phyloP scores from a whole-genome alignment of 2,797 vertebrate genomes.

The Hirundo rustica region DNA sequence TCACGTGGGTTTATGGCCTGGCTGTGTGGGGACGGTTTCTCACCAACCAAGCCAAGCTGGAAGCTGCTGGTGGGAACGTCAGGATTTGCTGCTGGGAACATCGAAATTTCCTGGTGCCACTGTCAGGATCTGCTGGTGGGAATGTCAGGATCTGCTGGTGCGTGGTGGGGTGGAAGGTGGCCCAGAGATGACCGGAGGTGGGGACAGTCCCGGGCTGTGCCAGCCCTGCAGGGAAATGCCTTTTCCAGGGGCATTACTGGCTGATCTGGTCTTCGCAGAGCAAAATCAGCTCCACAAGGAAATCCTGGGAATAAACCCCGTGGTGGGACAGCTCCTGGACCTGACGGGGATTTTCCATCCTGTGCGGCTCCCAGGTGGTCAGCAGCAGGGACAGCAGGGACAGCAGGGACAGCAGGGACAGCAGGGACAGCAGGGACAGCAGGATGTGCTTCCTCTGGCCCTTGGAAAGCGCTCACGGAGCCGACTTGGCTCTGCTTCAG shows the following conservation, averaged over 20 bases:
- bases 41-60: not conserved
- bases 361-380: not conserved
- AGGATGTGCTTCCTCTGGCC: not conserved
- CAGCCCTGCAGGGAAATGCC: not conserved
- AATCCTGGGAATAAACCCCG: constrained; percentile 2
- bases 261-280: not conserved
- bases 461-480: not conserved
- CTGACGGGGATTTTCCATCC: not conserved
- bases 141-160: not conserved
- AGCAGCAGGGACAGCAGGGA: not conserved
- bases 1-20: not conserved
- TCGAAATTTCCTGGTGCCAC: not conserved
- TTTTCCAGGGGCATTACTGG: not conserved
- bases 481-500: not conserved
- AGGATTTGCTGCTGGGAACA: not conserved
- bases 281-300: not conserved
- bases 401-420: not conserved
- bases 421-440: not conserved
- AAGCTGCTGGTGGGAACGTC: not conserved
- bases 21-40: not conserved
- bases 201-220: not conserved
- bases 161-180: not conserved
- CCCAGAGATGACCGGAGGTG: not conserved
- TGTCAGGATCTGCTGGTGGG: not conserved
- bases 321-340: not conserved